Base-by-base conservation (phyloP, 2,113 vertebrate species). In the Lamprotornis superbus region DNA sequence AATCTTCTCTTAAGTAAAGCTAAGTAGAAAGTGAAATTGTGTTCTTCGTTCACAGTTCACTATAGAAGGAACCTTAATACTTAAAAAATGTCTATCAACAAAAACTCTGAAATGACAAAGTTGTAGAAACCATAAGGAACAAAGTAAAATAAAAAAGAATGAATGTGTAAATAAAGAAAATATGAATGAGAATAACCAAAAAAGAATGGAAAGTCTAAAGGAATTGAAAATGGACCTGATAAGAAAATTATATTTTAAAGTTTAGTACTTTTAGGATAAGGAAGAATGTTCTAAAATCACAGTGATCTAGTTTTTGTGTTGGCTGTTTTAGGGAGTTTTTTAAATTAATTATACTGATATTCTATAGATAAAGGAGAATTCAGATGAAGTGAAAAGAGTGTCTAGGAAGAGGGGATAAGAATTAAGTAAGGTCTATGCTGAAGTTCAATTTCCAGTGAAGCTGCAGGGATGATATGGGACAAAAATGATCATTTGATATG, bases 71-170 rank as follows among this genome's bases (percentile, higher is more conserved):
- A 49, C 6, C 1, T 47, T 14, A 59, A 57, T 37, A 33, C 9
- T 50, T 33, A 7, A 57, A 39, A 52, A 61, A 25, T 5, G 2
- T 7, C 5, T 11, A 21, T 12, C 4, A 39, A 33, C 24, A 20
- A 30, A 76, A 70, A 20, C 1, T 1, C 1, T 6, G 3, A 42
- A 74, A 15, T 12, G 4, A 27, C 5, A 56, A 53, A 67, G 5
- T 7, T 63, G 14, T 9, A 42, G 61, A 68, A 85, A 49, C 5
- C 3, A 42, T 10, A 25, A 46, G 11, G 3, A 73, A 60, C 24
- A 31, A 44, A 46, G 3, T 42, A 83, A 67, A 95, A 59, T 33
- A 61, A 70, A 83, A 31, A 53, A 30, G 3, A 59, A 15, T 31
- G 7, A 53, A 40, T 31, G 3, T 13, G 46, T 27, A 63, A 73